Conservation (phyloP, 1,140 invertebrate genomes). For the Drosophila jambulina region DNA sequence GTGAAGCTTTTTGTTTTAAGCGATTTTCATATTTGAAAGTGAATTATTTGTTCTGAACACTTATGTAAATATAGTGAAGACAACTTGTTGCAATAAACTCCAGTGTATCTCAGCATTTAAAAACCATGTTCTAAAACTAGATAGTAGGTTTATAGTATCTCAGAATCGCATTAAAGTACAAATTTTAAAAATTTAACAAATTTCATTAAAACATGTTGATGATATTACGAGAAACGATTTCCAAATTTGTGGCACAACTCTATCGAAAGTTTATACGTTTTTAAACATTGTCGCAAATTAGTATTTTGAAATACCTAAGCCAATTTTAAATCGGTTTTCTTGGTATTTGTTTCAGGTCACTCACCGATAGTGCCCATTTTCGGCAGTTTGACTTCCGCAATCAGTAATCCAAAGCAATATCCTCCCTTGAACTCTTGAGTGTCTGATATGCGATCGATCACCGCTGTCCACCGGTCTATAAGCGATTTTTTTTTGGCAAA, state of each 20-base stretch:
- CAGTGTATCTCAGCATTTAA: too few relatives aligned
- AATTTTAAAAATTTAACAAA: too few relatives aligned
- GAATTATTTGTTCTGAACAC: neutral
- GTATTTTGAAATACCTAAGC: neutral
- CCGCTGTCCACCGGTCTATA: slow-evolving; percentile 2
- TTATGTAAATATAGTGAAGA: too few relatives aligned
- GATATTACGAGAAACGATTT: too few relatives aligned
- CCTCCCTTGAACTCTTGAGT: slow-evolving; percentile 9
- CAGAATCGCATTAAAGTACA: too few relatives aligned
- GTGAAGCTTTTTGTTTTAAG: neutral
- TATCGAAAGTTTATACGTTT: too few relatives aligned
- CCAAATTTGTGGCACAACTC: too few relatives aligned
- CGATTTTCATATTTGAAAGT: too few relatives aligned
- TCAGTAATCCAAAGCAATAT: slow-evolving; percentile 53
- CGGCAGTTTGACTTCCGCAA: slow-evolving; percentile 4
- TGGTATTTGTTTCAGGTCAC: neutral
- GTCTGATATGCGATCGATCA: slow-evolving; percentile 1
- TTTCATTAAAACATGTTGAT: too few relatives aligned
- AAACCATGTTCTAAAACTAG: too few relatives aligned
- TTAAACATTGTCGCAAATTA: neutral
- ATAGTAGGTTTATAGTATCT: too few relatives aligned
- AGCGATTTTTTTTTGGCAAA: slow-evolving; percentile 3
- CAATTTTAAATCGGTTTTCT: neutral
- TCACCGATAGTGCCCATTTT: slow-evolving; percentile 76
- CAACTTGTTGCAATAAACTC: too few relatives aligned